phyloP scores from a whole-genome alignment of 2,797 vertebrate genomes.

The Pangasius djambal region DNA sequence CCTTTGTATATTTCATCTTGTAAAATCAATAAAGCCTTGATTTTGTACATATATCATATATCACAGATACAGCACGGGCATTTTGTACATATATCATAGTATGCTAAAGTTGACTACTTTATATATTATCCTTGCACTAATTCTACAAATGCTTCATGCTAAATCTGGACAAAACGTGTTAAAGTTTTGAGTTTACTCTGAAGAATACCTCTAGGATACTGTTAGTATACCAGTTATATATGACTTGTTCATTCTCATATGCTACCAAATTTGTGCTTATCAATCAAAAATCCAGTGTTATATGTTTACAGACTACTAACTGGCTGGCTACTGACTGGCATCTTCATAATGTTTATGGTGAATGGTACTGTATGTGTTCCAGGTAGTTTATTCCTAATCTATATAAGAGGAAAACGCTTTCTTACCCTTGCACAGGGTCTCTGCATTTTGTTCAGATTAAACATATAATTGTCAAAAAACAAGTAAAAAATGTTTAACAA shows the following conservation, averaged over 20 bases:
- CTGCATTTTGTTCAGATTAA: not conserved
- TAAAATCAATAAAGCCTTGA: not conserved
- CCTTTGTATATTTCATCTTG: not conserved
- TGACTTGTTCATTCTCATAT: not conserved
- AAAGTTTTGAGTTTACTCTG: not conserved
- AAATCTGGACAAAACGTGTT: not conserved
- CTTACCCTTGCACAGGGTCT: not conserved
- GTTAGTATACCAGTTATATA: not conserved
- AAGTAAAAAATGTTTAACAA: conserved; percentile 52
- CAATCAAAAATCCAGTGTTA: not conserved
- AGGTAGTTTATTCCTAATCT: not conserved
- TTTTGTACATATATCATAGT: not conserved
- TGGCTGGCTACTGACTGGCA: not conserved
- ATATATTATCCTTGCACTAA: not conserved
- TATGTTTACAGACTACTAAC: not conserved
- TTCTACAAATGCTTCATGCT: not conserved
- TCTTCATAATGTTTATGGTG: not conserved
- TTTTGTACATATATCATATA: not conserved
- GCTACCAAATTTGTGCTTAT: not conserved
- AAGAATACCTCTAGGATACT: not conserved
- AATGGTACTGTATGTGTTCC: not conserved
- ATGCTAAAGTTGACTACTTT: not conserved
- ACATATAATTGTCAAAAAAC: not conserved
- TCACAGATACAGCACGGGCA: not conserved
- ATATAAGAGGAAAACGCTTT: not conserved